Percentiles rank a stretch among this genome's conserved stretches.
Conservation (phyloP, 2,113 vertebrate species). For the Panthera tigris region DNA sequence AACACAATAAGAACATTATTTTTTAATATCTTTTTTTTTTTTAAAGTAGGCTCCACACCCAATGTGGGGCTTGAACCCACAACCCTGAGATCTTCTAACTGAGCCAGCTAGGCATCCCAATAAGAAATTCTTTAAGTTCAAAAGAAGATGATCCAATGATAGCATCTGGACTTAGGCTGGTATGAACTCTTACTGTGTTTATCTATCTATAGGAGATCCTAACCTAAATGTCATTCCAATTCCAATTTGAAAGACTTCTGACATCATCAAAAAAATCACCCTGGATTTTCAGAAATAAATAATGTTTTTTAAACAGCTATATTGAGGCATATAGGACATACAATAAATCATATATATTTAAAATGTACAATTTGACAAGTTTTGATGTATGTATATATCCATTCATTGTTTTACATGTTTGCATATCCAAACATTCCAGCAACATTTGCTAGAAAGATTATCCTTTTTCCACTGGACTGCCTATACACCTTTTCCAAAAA, state of each 20-base stretch:
- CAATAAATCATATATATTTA: not conserved
- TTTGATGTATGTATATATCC: not conserved
- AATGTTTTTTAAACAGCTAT: not conserved
- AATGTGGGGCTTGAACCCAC: not conserved
- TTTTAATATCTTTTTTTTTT: not conserved
- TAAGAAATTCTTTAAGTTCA: not conserved
- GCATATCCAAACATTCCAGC: not conserved
- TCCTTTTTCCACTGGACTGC: not conserved
- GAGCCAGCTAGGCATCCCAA: not conserved
- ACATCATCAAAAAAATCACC: constrained; percentile 72
- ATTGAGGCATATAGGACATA: not conserved
- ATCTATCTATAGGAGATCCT: not conserved
- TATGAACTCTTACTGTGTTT: not conserved
- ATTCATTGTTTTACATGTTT: not conserved
- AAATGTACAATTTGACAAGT: not conserved
- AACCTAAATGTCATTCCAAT: not conserved
- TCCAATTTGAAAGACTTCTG: constrained; percentile 71
- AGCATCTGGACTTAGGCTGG: constrained; percentile 36
- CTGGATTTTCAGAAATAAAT: constrained; percentile 68
- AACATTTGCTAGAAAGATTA: not conserved
- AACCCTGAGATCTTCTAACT: not conserved
- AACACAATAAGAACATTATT: not conserved
- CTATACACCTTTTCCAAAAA: not conserved
- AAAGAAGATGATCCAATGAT: not conserved
- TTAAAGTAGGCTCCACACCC: not conserved